Conservation (phyloP, 2,113 vertebrate species). For the Pelvicachromis taeniatus region DNA sequence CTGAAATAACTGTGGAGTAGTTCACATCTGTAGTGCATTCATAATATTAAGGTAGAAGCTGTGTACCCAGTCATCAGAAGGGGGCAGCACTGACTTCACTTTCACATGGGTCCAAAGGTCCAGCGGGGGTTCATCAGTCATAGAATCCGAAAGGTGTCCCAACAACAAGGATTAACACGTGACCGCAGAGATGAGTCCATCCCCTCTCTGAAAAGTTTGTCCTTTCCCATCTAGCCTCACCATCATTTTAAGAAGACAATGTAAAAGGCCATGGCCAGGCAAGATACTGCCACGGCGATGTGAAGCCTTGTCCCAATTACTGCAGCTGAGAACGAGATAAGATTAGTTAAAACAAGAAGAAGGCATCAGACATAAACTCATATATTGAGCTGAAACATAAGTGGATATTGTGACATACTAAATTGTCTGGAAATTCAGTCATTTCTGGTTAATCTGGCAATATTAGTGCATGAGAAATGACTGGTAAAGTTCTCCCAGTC, state of each 20-base stretch:
- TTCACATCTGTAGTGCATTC: constrained; percentile 24
- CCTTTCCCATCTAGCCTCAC: background rate
- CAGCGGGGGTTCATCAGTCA: background rate
- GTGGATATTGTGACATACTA: background rate
- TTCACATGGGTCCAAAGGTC: constrained; percentile 13
- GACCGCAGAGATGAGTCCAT: constrained; percentile 8
- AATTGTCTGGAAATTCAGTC: background rate
- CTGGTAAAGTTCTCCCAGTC: background rate
- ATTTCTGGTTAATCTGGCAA: background rate
- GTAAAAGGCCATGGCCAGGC: constrained; percentile 87
- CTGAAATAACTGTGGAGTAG: background rate
- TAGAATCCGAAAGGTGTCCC: constrained; percentile 33
- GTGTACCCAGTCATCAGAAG: constrained; percentile 36
- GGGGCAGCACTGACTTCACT: constrained; percentile 35
- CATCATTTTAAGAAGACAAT: constrained; percentile 88
- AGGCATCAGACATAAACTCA: background rate
- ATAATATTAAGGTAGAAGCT: background rate
- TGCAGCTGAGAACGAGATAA: constrained; percentile 73
- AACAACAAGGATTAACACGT: background rate
- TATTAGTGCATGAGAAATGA: background rate
- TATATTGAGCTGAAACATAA: background rate
- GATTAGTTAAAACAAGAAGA: background rate
- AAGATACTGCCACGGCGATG: constrained; percentile 81
- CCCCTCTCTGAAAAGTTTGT: constrained; percentile 9
- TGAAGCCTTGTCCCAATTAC: constrained; percentile 91